Base-by-base conservation (phyloP, 2,888 invertebrate species). In the Desoria tigrina region DNA sequence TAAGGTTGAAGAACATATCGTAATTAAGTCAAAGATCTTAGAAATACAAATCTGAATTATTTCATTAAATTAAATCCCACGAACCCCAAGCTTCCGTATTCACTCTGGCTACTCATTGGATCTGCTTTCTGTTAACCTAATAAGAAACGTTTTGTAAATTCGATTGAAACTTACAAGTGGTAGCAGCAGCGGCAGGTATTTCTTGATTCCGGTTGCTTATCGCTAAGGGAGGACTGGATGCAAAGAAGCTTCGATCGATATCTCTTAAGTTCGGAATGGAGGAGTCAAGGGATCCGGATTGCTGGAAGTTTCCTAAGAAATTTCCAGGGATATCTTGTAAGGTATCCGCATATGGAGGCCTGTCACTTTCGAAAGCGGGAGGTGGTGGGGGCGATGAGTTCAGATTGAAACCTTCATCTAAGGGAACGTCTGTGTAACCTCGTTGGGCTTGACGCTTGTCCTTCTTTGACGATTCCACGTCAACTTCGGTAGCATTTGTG, bases 371-470 rank as follows among this genome's bases (percentile, higher is more conserved):
- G 63, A 66, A 72, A 4, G 39, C 24, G 11, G 63, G 61, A 3
- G 66, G 63, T 39, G 73, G 65, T 1, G 70, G 18, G 9, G 73
- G 71, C 0, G 73, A 73, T 11, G 73, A 70, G 2, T 66, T 70
- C 16, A 53, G 50, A 2, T 68, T 42, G 21, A 70, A 66, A 26
- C 70, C 67, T 39, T 66, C 68, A 42, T 74, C 73, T 21, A 72
- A 45, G 1, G 74, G 73, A 24, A 74, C 68, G 39, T 76, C 76
- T 2, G 76, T 74, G 62, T 72, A 76, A 21, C 72, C 72, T 39
- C 69, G 45, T 58, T 72, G 71, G 11, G 72, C 70, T 57, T 72
- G 72, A 21, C 74, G 62, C 57, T 74, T 74, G 42, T 74, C 74
- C 63, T 74, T 65, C 50, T 70, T 71, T 16, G 58, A 58, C 4